Evolutionary conservation across 2,888 invertebrate genomes (phyloP).

Genomic region (Cosmia pyralina): DNA sequence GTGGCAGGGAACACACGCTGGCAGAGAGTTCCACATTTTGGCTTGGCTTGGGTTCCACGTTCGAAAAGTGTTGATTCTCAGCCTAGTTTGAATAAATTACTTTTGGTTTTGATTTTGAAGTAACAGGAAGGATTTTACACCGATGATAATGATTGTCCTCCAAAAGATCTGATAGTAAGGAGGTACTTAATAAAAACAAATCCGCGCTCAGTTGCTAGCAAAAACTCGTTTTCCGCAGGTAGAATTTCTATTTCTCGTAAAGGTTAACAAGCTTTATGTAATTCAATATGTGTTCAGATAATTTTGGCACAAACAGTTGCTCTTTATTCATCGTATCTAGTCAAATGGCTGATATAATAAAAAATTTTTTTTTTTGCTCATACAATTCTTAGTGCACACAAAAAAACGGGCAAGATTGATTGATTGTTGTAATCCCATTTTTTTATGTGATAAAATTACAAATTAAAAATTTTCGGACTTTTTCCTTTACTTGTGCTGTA

Average conservation of each 20-base stretch:
- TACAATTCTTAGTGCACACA: too few species aligned
- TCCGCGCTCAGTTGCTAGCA: background rate
- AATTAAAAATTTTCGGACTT: too few species aligned
- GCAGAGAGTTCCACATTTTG: too few species aligned
- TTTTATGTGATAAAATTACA: too few species aligned
- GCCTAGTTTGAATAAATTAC: background rate
- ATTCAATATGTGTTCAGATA: background rate
- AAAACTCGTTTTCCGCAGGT: conserved; percentile 4
- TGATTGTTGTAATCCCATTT: too few species aligned
- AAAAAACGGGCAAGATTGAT: too few species aligned
- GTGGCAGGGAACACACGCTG: too few species aligned
- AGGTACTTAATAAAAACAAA: background rate
- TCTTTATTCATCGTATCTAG: too few species aligned
- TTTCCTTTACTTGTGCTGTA: too few species aligned
- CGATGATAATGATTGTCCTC: background rate
- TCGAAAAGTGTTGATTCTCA: background rate
- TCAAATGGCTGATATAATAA: too few species aligned
- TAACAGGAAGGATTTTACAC: background rate
- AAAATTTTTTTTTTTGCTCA: too few species aligned
- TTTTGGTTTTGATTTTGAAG: background rate
- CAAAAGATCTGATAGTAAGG: background rate
- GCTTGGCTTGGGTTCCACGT: background rate
- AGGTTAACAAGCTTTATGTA: background rate
- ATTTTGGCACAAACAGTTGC: background rate
- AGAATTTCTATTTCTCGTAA: background rate